Evolutionary conservation across 2,888 invertebrate species (phyloP), one percentile per base, ranked within the genome.

Genomic region (Erebia palarica): DNA sequence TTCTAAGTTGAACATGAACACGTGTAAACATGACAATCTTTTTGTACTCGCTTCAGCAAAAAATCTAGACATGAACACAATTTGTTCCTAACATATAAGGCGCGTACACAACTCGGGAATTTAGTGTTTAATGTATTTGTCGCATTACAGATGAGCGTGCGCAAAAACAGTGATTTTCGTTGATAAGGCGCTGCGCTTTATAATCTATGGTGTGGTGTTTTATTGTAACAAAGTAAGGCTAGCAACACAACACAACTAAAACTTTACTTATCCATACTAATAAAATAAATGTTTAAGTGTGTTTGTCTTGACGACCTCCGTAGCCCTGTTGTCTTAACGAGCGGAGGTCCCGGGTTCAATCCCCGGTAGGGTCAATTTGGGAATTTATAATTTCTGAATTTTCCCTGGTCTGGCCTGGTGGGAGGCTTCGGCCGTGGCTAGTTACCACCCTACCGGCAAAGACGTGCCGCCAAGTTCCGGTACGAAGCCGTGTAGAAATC

Each of bases 121-220:
- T 36, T 51, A 16, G 8, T 18, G 7, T 66, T 21, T 47, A 59
- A 47, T 9, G 53, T 21, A 11, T 58, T 36, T 36, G 18, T 51
- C 53, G 57, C 11, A 44, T 57, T 42, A 53, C 18, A 13, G 49
- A 64, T 64, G 51, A 27, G 18, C n/a, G n/a, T 1, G 63, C 10
- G 27, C 51, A 64, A 64, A 64, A 64, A 64, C 9, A n/a, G 7
- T 58, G 36, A 58, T 66, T 58, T 59, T 49, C n/a, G 44, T 61
- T 18, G 44, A 47, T 47, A 47, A 60, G 60, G 18, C 44, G 13
- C 11, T 16, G 44, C 18, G 7, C 44, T 16, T 59, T 36, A 11
- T 59, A 49, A 16, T 57, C 42, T 65, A 55, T 65, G n/a, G 16
- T 7, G 57, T 0, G 36, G 8, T 55, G 27, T 59, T 59, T 59